Percentiles rank a stretch among this genome's conserved stretches.
Conservation (phyloP, 23 tunicate genomes). For the Ascidia mentula region DNA sequence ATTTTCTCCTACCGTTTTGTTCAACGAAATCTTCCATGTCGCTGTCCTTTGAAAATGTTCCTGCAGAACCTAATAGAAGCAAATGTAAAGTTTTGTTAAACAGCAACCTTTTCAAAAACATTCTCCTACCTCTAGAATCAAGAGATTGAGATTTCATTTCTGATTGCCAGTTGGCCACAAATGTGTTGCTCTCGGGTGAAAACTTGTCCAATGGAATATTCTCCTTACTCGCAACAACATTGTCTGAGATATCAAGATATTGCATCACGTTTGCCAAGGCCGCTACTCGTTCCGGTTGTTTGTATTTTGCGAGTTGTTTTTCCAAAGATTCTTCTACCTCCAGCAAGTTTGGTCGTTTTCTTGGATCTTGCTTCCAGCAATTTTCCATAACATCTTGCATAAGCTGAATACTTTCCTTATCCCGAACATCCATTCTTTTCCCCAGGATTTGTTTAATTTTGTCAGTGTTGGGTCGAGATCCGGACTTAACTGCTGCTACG, state of each 20-base stretch:
- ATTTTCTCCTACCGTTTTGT: too few relatives aligned
- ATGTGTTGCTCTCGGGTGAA: background rate
- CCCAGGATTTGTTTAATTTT: background rate
- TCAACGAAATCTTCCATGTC: too few relatives aligned
- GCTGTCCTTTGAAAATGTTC: too few relatives aligned
- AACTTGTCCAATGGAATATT: background rate
- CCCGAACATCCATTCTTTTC: too few relatives aligned
- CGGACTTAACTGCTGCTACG: background rate
- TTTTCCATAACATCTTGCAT: background rate
- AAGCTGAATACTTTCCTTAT: background rate
- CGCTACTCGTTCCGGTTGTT: background rate
- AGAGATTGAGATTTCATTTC: background rate
- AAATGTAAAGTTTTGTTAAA: too few relatives aligned
- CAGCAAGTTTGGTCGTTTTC: slow-evolving; percentile 4
- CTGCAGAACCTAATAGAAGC: too few relatives aligned
- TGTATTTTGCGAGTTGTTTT: background rate
- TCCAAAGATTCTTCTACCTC: background rate
- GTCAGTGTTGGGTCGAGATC: background rate
- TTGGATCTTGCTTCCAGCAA: slow-evolving; percentile 13
- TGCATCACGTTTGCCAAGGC: background rate
- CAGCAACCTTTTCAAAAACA: too few relatives aligned
- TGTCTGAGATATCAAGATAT: background rate
- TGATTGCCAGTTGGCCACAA: background rate
- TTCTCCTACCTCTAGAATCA: background rate
- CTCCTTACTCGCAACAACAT: background rate